phyloP scores from a whole-genome alignment of 1,140 invertebrate species.

The Uloborus diversus region DNA sequence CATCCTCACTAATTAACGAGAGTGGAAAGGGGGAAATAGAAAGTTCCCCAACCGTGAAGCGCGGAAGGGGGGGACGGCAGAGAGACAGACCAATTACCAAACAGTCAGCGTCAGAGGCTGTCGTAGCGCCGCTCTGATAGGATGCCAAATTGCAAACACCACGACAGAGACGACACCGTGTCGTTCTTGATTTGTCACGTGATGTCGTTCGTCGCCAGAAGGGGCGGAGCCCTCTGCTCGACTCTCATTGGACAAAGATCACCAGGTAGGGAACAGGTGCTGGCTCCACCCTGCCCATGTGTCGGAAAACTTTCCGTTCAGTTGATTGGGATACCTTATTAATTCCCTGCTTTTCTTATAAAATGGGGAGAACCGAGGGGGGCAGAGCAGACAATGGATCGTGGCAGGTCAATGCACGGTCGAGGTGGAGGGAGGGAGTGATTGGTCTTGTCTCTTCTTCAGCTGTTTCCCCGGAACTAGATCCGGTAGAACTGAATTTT shows the following conservation, averaged over 20 bases:
- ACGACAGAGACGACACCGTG: slow-evolving; percentile 47
- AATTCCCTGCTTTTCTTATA: not conserved
- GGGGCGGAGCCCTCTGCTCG: slow-evolving; percentile 18
- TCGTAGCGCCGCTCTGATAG: slow-evolving; percentile 15
- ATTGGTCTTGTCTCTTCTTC: too few species aligned
- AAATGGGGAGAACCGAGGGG: not conserved
- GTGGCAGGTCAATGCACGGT: not conserved
- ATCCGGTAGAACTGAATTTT: too few species aligned
- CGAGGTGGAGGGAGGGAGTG: too few species aligned
- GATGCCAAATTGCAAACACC: slow-evolving; percentile 24
- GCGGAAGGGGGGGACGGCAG: not conserved
- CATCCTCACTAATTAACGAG: too few species aligned
- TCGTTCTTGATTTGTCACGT: slow-evolving; percentile 49
- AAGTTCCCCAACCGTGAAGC: not conserved
- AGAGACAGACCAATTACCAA: slow-evolving; percentile 14
- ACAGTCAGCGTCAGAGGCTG: not conserved
- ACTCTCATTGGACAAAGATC: slow-evolving; percentile 13
- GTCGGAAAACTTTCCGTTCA: not conserved
- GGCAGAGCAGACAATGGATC: slow-evolving; percentile 19
- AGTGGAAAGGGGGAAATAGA: too few species aligned
- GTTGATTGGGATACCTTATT: not conserved
- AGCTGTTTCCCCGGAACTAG: too few species aligned
- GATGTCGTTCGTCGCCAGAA: slow-evolving; percentile 30
- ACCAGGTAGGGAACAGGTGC: slow-evolving; percentile 44
- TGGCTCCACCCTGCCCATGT: slow-evolving; percentile 13